Percentiles rank a stretch among this genome's conserved stretches.
These are phyloP conservation scores for Forbesichthys agassizii DNA, from an alignment of 2,113 vertebrate genomes.

Conservation along the genomic window DNA sequence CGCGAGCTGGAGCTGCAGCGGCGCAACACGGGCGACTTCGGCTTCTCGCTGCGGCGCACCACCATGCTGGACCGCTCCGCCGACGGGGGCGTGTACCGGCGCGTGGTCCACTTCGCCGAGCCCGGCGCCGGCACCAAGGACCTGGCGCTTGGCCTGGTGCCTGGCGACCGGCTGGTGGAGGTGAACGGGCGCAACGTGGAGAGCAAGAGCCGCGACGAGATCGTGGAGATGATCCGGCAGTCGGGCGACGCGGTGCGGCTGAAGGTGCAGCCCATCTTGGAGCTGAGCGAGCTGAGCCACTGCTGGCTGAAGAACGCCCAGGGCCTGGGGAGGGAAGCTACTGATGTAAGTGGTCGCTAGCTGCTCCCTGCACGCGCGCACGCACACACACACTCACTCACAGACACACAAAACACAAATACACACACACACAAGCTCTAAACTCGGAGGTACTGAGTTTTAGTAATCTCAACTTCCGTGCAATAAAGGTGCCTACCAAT, in stretches of 20 bases:
- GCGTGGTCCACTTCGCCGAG: slow-evolving; percentile 93
- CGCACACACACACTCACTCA: no score
- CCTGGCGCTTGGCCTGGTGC: slow-evolving; percentile 88
- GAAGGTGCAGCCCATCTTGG: slow-evolving; percentile 94
- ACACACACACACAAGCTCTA: background rate
- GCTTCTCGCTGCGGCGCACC: slow-evolving; percentile 91
- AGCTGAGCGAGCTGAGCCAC: slow-evolving; percentile 93
- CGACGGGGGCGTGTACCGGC: slow-evolving; percentile 85
- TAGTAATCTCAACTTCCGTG: no score
- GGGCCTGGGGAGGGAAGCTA: slow-evolving; percentile 75
- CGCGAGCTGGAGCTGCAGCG: slow-evolving; percentile 91
- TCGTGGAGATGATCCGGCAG: slow-evolving; percentile 98
- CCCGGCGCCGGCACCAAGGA: slow-evolving; percentile 92
- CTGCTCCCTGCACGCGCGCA: background rate
- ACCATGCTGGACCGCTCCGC: slow-evolving; percentile 88
- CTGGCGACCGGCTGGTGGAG: slow-evolving; percentile 91
- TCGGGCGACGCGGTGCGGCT: slow-evolving; percentile 89
- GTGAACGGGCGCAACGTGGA: slow-evolving; percentile 94
- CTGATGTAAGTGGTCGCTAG: slow-evolving; percentile 81
- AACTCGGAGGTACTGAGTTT: no score
- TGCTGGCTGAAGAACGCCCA: slow-evolving; percentile 88
- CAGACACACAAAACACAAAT: background rate
- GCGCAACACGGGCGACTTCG: slow-evolving; percentile 92
- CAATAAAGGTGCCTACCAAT: no score
- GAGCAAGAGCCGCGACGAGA: slow-evolving; percentile 91